Evolutionary conservation across 2,888 invertebrate species (phyloP), one percentile per base, ranked within the genome.

Genomic region (Mesoligia furuncula): DNA sequence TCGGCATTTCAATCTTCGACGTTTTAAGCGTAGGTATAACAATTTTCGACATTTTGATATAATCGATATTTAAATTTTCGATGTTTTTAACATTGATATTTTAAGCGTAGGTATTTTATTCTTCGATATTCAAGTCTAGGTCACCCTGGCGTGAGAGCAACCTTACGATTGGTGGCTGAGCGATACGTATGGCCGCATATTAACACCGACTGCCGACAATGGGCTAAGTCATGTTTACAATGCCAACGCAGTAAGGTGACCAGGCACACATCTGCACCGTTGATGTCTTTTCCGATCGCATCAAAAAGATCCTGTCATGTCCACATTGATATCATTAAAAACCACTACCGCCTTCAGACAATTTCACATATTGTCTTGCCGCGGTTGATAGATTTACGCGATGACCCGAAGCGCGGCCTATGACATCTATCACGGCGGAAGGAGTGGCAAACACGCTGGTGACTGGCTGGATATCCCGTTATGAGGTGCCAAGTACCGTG

Each of bases 221-320:
- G 61, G 27, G 27, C 61, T 27, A 61, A 61, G 17, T 61, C 61
- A 61, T 61, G 61, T 27, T 61, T 61, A 61, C 61, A 62, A 20
- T 51, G 20, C 51, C n/a, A n/a, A n/a, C n/a, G n/a, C n/a, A n/a
- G n/a, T n/a, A n/a, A n/a, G n/a, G n/a, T n/a, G n/a, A n/a, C n/a
- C n/a, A n/a, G n/a, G n/a, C n/a, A n/a, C n/a, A n/a, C n/a, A n/a
- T n/a, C n/a, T n/a, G n/a, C 31, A 61, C 31, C 31, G 17, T 45
- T 45, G 45, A 13, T 57, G 59, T 59, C 59, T 51, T 27, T 59
- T 59, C 59, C 59, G 27, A 59, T 59, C 15, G 15, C 51, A 24
- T 51, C 24, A 24, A 51, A 51, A 51, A 51, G 8, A 51, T 62
- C 36, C 20, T 24, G 11, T 64, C 24, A 64, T 64, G 2, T 62